These are phyloP conservation scores for Huso huso DNA, from an alignment of 2,797 vertebrate species.

Conservation along the genomic window DNA sequence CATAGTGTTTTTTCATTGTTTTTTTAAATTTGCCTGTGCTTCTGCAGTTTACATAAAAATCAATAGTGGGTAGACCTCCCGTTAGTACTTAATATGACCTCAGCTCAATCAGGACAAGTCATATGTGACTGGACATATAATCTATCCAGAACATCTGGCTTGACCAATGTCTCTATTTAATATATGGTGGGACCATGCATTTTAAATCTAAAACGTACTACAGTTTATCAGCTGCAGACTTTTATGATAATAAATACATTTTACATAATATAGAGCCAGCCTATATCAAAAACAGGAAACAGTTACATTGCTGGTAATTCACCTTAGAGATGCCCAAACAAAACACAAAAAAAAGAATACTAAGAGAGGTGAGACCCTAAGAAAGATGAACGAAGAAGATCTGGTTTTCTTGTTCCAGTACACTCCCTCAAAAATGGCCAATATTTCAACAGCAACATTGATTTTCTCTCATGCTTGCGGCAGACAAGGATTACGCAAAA, in stretches of 20 bases:
- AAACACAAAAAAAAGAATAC: no score
- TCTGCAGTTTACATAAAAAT: neutral
- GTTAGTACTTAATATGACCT: neutral
- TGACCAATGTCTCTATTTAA: neutral
- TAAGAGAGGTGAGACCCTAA: no score
- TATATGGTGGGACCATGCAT: neutral
- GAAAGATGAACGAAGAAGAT: no score
- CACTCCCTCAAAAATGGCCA: neutral
- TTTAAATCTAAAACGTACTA: neutral
- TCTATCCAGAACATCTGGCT: neutral
- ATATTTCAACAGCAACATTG: neutral
- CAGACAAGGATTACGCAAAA: neutral
- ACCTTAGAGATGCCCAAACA: no score
- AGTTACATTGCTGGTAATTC: neutral
- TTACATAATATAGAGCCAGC: no score
- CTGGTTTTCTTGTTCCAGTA: no score
- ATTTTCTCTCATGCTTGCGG: neutral
- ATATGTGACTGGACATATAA: neutral
- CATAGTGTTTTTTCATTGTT: neutral
- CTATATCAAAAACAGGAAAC: neutral
- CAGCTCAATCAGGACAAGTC: neutral
- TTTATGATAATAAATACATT: neutral
- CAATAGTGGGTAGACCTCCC: neutral
- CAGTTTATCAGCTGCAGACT: neutral
- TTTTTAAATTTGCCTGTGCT: neutral